These are phyloP conservation scores for Dipodomys stephensi DNA, from an alignment of 2,113 vertebrate genomes.

Conservation along the genomic window DNA sequence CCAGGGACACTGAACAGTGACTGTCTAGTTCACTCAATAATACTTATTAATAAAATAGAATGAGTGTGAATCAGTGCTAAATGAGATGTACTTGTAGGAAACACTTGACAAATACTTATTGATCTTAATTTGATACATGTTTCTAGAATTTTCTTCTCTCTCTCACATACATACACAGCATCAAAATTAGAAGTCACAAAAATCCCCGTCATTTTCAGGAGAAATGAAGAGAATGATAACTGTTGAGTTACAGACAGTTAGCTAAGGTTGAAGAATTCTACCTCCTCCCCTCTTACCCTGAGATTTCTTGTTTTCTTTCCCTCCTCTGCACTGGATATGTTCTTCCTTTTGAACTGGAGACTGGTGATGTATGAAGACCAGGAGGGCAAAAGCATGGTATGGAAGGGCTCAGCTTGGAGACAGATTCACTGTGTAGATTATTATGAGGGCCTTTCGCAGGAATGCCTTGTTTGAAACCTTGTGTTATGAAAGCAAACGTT, in stretches of 20 bases:
- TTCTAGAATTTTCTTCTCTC: not conserved
- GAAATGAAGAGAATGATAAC: not conserved
- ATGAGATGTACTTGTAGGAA: not conserved
- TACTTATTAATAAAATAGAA: not conserved
- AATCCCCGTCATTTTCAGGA: not conserved
- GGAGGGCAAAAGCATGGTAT: not conserved
- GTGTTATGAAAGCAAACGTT: conserved; percentile 4
- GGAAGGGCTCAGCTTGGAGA: not conserved
- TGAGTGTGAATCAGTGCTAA: not conserved
- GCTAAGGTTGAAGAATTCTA: not conserved
- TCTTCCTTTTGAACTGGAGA: not conserved
- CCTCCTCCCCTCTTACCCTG: not conserved
- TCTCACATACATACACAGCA: no score
- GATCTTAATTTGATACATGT: not conserved
- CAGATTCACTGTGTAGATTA: not conserved
- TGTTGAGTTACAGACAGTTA: not conserved
- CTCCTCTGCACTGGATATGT: not conserved
- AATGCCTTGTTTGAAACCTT: not conserved
- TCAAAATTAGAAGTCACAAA: not conserved
- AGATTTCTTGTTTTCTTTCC: not conserved
- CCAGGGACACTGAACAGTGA: not conserved
- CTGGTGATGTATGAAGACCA: not conserved
- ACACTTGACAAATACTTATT: not conserved
- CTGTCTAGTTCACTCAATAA: not conserved
- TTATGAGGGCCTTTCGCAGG: not conserved